Evolutionary conservation across 2,113 vertebrate genomes (phyloP).

Genomic region (Aegotheles bennettii): DNA sequence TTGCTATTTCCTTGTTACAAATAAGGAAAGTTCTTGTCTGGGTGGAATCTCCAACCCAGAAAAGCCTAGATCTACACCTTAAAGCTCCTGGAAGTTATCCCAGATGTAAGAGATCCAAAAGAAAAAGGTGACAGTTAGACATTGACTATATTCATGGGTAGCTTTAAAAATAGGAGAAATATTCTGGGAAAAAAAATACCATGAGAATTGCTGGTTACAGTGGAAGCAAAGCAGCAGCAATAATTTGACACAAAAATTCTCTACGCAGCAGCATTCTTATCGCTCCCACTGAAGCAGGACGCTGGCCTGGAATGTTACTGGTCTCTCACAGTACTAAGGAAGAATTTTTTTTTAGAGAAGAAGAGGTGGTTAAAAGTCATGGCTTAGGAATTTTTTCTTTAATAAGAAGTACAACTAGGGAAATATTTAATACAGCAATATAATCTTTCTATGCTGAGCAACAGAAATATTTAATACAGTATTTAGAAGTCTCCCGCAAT

Average conservation of each 20-base stretch:
- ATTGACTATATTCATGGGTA: background rate
- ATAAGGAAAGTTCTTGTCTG: background rate
- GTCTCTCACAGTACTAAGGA: background rate
- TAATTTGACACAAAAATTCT: background rate
- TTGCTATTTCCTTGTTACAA: background rate
- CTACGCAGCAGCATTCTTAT: background rate
- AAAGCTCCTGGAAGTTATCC: background rate
- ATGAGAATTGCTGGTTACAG: background rate
- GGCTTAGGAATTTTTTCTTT: background rate
- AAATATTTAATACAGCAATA: background rate
- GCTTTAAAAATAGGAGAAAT: background rate
- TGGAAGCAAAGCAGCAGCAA: background rate
- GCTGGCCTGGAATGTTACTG: background rate
- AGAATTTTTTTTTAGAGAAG: background rate
- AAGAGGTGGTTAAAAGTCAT: background rate
- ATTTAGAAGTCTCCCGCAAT: background rate
- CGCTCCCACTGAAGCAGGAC: background rate
- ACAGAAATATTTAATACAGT: background rate
- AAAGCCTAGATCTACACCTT: background rate
- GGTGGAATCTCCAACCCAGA: background rate
- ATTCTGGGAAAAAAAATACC: background rate
- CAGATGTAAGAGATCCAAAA: background rate
- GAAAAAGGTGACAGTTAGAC: background rate
- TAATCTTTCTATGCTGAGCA: background rate
- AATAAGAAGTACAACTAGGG: background rate